phyloP scores from a whole-genome alignment of 2,113 vertebrate genomes.

The Nibea albiflora region DNA sequence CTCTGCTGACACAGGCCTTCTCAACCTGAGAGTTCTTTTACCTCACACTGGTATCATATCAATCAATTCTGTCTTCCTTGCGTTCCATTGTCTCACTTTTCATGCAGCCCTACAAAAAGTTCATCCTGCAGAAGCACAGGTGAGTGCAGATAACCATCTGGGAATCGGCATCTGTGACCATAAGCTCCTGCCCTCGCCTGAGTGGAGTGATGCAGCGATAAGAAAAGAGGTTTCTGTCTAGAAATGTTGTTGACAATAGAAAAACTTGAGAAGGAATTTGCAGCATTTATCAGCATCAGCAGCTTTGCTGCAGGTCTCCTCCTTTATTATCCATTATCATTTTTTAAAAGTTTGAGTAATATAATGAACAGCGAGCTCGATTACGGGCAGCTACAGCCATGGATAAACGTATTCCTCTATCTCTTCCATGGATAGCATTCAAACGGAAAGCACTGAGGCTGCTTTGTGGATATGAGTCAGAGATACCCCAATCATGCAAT shows the following conservation, averaged over 20 bases:
- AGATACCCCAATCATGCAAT: background rate
- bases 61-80: background rate
- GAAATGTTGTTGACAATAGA: background rate
- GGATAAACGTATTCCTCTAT: background rate
- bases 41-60: background rate
- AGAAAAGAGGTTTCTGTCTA: conserved; percentile 2
- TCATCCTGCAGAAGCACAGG: conserved; percentile 6
- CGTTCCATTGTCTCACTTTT: background rate
- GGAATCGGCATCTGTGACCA: background rate
- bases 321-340: background rate
- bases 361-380: background rate
- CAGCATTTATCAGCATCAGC: background rate
- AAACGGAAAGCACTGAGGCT: background rate
- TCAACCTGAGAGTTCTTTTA: background rate
- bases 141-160: conserved; percentile 3
- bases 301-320: background rate
- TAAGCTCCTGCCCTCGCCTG: conserved; percentile 6
- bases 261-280: conserved; percentile 3
- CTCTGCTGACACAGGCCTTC: background rate
- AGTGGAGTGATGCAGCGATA: conserved; percentile 11
- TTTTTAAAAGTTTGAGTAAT: background rate
- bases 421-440: background rate
- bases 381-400: background rate
- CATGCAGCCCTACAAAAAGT: background rate
- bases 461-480: background rate